phyloP scores from a whole-genome alignment of 1,140 invertebrate species.

The Monomorium pharaonis region DNA sequence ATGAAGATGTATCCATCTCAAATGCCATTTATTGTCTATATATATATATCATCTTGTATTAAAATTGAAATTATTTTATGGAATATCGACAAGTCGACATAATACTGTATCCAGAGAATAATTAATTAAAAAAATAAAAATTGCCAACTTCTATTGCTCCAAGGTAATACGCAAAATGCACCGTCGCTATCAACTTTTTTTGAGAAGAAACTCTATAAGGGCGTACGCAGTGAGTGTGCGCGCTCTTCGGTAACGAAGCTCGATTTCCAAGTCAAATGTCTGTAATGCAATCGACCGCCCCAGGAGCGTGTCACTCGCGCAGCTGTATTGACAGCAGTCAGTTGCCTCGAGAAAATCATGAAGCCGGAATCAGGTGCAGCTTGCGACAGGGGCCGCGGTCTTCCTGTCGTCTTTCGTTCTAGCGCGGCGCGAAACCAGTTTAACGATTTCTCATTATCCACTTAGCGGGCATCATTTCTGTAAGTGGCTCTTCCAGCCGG shows the following conservation, averaged over 20 bases:
- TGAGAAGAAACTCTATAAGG: background rate
- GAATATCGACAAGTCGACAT: background rate
- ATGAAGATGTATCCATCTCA: background rate
- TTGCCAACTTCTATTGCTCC: background rate
- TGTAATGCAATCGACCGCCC: constrained; percentile 54
- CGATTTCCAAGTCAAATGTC: constrained; percentile 56
- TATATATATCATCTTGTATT: background rate
- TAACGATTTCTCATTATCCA: constrained; percentile 61
- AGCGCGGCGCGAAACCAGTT: constrained; percentile 27
- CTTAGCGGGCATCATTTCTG: constrained; percentile 53
- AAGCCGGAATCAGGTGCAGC: constrained; percentile 18
- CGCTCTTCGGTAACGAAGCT: constrained; percentile 43
- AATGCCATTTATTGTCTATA: background rate
- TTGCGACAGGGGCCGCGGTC: background rate
- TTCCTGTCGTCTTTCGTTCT: background rate
- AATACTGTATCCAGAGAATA: background rate
- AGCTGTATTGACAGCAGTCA: constrained; percentile 36
- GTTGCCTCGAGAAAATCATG: constrained; percentile 7
- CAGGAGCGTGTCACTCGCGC: constrained; percentile 40
- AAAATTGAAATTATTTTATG: background rate
- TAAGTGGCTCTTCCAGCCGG: constrained; percentile 34
- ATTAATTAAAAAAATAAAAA: constrained; percentile 20
- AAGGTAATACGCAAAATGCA: constrained; percentile 10
- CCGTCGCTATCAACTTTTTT: constrained; percentile 31
- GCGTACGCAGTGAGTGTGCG: background rate